phyloP scores from a whole-genome alignment of 2,113 vertebrate species.

The Apistogramma diplotaenia region DNA sequence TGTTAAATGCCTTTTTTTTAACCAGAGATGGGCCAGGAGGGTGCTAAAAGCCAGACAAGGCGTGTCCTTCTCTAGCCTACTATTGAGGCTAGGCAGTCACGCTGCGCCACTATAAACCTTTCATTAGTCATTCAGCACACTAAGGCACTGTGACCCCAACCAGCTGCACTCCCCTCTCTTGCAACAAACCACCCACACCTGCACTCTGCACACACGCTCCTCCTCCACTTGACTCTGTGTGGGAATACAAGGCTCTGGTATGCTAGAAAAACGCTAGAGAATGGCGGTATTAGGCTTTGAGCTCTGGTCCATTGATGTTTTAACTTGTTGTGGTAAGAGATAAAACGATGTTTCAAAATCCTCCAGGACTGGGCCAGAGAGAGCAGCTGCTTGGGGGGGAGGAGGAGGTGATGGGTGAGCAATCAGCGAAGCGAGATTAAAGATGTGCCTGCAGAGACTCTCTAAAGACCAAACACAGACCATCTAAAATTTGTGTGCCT shows the following conservation, averaged over 20 bases:
- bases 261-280: conserved; percentile 40
- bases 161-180: conserved; percentile 24
- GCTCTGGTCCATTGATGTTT: conserved; percentile 65
- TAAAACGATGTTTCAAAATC: conserved; percentile 47
- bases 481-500: conserved; percentile 1
- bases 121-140: conserved; percentile 63
- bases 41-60: conserved; percentile 46
- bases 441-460: conserved; percentile 10
- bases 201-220: conserved; percentile 37
- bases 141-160: conserved; percentile 49
- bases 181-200: conserved; percentile 58
- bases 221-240: conserved; percentile 57
- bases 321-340: conserved; percentile 59
- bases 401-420: conserved; percentile 21
- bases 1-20: conserved; percentile 53
- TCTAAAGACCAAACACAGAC: conserved; percentile 14
- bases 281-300: conserved; percentile 58
- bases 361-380: conserved; percentile 20
- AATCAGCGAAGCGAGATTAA: conserved; percentile 33
- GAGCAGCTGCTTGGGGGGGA: conserved; percentile 22
- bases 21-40: conserved; percentile 23
- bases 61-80: conserved; percentile 37
- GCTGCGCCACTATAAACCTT: conserved; percentile 45
- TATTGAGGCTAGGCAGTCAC: conserved; percentile 18
- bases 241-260: conserved; percentile 38